Evolutionary conservation across 2,797 vertebrate genomes (phyloP).

Genomic region (Sebastes cheni): DNA sequence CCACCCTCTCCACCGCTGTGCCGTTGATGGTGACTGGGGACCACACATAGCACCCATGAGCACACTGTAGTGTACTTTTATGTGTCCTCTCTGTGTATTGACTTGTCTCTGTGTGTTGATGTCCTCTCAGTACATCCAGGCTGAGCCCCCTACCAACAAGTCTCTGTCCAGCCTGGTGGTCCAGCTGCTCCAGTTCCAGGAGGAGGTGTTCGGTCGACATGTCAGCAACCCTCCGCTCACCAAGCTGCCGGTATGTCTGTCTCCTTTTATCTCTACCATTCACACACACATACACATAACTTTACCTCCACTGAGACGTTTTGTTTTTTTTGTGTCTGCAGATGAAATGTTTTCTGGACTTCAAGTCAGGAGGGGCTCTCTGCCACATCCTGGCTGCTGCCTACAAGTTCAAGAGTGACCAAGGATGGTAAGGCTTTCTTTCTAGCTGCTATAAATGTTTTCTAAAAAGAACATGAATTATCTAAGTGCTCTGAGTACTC

Average conservation of each 20-base stretch:
- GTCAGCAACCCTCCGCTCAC: conserved; percentile 98
- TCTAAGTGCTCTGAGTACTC: background rate
- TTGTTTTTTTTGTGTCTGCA: conserved; percentile 58
- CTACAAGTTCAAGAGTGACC: conserved; percentile 99
- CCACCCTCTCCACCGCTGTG: too few species aligned
- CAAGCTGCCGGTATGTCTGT: conserved; percentile 88
- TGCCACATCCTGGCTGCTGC: conserved; percentile 97
- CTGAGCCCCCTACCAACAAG: conserved; percentile 97
- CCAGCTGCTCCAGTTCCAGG: conserved; percentile 97
- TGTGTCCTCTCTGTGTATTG: background rate
- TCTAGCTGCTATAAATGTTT: conserved; percentile 24
- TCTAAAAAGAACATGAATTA: background rate
- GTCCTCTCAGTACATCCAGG: conserved; percentile 92
- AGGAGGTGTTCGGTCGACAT: conserved; percentile 97
- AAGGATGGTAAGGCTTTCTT: conserved; percentile 92
- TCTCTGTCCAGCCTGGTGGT: conserved; percentile 97
- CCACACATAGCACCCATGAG: background rate
- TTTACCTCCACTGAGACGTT: background rate
- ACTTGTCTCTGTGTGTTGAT: background rate
- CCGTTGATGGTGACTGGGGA: background rate
- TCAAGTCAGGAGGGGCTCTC: conserved; percentile 94
- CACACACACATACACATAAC: background rate
- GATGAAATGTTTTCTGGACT: conserved; percentile 98
- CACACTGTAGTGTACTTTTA: background rate
- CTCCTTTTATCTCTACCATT: background rate